Evolutionary conservation across 2,113 vertebrate species (phyloP), one percentile per base, ranked within the genome.

Genomic region (Dipodomys spectabilis): DNA sequence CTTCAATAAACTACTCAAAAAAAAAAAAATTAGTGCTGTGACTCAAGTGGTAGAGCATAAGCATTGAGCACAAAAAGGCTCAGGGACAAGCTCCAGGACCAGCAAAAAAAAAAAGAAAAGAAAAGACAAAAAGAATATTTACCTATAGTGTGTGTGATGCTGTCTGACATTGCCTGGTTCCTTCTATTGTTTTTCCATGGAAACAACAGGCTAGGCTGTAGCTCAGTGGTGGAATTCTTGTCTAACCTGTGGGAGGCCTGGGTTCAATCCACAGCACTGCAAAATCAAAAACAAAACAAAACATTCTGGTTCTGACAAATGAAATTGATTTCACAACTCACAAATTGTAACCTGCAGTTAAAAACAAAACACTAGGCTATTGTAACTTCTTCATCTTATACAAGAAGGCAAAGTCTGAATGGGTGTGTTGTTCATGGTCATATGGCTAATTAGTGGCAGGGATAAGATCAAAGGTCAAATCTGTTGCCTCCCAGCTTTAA

Each of bases 291-390:
- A 27, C 84, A 64, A 75, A 57, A 85, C 71, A 60, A 87, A 92
- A 74, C 60, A 19, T 68, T 35, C 69, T 83, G 67, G 27, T 92
- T 93, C 90, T 88, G 69, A 86, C 53, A 27, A 35, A 27, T 53
- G n/a, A 86, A 67, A 67, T 27, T 74, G 80, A 87, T 88, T 96
- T 92, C 57, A 86, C 57, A 92, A 83, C 80, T 91, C n/a, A 71
- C n/a, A 88, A 91, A 86, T 86, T 92, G 81, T 96, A 53, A 92
- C 87, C 90, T 77, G 8, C 53, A 77, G 64, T 83, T 94, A 89
- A 69, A 73, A 85, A 64, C 10, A 86, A 93, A 94, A 81, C 77
- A 81, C n/a, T 60, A 49, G 72, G n/a, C 75, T 80, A 88, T 91
- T 89, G 92, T 94, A 64, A 62, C 28, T 8, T 57, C 35, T 90